Evolutionary conservation across 2,888 invertebrate species (phyloP).

Genomic region (Priocnemis perturbator): DNA sequence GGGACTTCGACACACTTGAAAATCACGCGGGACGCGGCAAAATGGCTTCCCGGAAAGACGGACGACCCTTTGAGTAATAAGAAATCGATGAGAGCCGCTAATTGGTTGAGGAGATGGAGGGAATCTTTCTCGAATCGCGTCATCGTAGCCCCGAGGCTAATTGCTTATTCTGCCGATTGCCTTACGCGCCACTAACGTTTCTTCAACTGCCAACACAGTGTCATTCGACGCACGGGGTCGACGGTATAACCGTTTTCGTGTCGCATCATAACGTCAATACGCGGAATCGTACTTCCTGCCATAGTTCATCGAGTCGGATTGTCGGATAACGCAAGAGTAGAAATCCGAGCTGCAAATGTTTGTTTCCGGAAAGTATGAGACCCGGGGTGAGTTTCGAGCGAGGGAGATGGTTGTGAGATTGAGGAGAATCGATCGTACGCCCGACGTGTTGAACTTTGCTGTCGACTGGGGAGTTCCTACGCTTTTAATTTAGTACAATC

Average conservation of each 20-base stretch:
- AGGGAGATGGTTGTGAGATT: neutral
- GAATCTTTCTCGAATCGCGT: constrained; percentile 40
- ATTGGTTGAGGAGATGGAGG: constrained; percentile 29
- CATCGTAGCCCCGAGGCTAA: constrained; percentile 32
- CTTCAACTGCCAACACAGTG: too few species aligned
- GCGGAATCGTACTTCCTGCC: too few species aligned
- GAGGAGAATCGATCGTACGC: neutral
- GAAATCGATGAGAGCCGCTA: constrained; percentile 49
- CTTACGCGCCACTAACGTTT: too few species aligned
- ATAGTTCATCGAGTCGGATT: too few species aligned
- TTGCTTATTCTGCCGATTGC: constrained; percentile 20
- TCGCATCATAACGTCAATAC: too few species aligned
- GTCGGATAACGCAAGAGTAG: too few species aligned
- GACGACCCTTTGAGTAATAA: constrained; percentile 44
- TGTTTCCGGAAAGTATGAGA: too few species aligned
- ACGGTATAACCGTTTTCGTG: too few species aligned
- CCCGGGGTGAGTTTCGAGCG: neutral
- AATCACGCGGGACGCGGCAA: constrained; percentile 27
- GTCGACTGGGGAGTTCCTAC: too few species aligned
- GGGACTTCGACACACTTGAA: constrained; percentile 38
- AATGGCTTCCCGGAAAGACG: constrained; percentile 31
- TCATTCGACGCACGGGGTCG: too few species aligned
- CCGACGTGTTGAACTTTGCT: neutral
- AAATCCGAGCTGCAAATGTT: too few species aligned
- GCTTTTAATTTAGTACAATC: neutral